These are phyloP conservation scores for Lonchura striata DNA, from an alignment of 2,113 vertebrate species.

Conservation along the genomic window DNA sequence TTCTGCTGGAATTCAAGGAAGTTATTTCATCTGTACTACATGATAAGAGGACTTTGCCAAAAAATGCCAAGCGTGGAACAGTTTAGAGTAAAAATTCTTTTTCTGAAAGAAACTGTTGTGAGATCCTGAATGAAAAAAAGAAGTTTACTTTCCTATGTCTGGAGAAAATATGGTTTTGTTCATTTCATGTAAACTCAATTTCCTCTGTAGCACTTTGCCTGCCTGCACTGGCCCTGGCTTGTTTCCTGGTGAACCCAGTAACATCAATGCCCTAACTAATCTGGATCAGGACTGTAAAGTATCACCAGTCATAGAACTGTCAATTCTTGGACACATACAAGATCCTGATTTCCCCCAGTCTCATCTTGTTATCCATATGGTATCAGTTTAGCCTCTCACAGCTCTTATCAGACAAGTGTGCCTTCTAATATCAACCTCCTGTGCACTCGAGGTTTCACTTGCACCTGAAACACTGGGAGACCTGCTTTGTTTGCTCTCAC, in stretches of 20 bases:
- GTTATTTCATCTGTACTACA: not conserved
- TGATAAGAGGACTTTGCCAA: not conserved
- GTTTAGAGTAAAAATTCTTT: not conserved
- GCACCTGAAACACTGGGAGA: not conserved
- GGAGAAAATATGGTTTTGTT: not conserved
- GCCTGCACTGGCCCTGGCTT: not conserved
- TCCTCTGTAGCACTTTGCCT: not conserved
- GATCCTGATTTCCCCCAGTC: not conserved
- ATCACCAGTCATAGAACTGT: not conserved
- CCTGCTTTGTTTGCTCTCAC: not conserved
- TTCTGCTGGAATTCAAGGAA: slow-evolving; percentile 17
- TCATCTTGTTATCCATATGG: not conserved
- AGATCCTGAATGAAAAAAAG: not conserved
- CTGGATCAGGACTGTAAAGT: not conserved
- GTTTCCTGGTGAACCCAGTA: not conserved
- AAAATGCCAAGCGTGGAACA: not conserved
- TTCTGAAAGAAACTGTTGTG: not conserved
- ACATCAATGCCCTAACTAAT: not conserved
- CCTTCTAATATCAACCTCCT: not conserved
- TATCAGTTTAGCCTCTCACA: not conserved
- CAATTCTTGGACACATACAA: not conserved
- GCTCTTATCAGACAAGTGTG: not conserved
- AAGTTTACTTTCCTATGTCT: not conserved
- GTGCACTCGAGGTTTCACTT: not conserved
- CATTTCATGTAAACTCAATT: not conserved